These are phyloP conservation scores for Eulemur rufifrons DNA, from an alignment of 2,113 vertebrate genomes.

Conservation along the genomic window DNA sequence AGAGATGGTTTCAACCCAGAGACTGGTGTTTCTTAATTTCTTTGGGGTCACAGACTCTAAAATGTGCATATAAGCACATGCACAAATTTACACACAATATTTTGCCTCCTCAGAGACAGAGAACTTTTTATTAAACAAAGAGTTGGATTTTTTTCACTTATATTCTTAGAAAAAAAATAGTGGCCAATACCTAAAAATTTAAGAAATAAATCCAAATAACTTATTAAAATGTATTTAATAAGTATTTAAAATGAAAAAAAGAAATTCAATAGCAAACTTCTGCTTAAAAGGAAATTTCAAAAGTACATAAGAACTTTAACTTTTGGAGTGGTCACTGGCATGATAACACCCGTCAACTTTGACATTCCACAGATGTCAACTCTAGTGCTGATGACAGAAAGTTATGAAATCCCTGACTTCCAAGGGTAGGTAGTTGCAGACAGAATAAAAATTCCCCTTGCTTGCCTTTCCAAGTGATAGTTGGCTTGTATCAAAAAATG, in stretches of 20 bases:
- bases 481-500: not conserved
- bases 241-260: not conserved
- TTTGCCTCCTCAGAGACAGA: not conserved
- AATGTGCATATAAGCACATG: not conserved
- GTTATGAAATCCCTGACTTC: not conserved
- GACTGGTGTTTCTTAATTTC: not conserved
- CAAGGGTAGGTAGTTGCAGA: not conserved
- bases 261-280: not conserved
- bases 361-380: not conserved
- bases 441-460: not conserved
- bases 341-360: not conserved
- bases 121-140: not conserved
- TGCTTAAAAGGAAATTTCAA: not conserved
- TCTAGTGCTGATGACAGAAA: not conserved
- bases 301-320: slow-evolving; percentile 12
- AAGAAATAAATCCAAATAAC: not conserved
- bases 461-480: not conserved
- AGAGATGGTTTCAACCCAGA: not conserved
- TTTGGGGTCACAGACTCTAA: not conserved
- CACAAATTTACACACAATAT: not conserved
- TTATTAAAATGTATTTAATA: no score
- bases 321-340: not conserved
- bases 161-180: not conserved
- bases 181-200: not conserved
- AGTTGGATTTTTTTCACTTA: not conserved